These are phyloP conservation scores for Chascanopsetta lugubris DNA, from an alignment of 2,113 vertebrate species.

Conservation along the genomic window DNA sequence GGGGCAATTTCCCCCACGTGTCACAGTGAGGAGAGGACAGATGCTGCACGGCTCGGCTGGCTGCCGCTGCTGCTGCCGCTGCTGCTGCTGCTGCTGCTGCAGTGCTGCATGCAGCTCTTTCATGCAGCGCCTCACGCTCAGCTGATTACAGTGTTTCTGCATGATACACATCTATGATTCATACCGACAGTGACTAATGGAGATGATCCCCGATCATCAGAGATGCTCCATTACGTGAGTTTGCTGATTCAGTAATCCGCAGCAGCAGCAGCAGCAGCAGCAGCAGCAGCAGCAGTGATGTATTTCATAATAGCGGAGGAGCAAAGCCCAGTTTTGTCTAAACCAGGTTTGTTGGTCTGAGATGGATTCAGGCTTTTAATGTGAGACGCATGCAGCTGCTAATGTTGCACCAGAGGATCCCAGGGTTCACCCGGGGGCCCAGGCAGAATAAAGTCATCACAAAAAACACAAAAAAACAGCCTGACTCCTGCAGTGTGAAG, in stretches of 20 bases:
- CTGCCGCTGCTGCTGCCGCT: conserved; percentile 52
- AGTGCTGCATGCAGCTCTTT: conserved; percentile 54
- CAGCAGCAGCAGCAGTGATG: conserved; percentile 13
- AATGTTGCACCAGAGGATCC: conserved; percentile 29
- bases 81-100: conserved; percentile 55
- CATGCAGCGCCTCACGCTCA: conserved; percentile 42
- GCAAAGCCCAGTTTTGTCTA: conserved; percentile 23
- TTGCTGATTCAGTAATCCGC: conserved; percentile 50
- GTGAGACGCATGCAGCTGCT: conserved; percentile 14
- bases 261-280: conserved; percentile 11
- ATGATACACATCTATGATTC: conserved; percentile 21
- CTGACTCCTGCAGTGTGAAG: conserved; percentile 61
- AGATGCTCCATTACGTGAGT: conserved; percentile 20
- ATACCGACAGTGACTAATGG: conserved; percentile 15
- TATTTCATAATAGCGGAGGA: conserved; percentile 22
- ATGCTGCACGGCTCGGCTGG: conserved; percentile 37
- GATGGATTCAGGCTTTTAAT: conserved; percentile 28
- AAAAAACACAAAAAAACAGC: conserved; percentile 20
- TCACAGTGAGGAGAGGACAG: conserved; percentile 62
- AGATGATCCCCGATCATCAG: conserved; percentile 28
- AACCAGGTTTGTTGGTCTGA: conserved; percentile 25
- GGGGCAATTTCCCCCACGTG: conserved; percentile 70
- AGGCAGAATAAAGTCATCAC: conserved; percentile 46
- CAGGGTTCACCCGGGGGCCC: conserved; percentile 41
- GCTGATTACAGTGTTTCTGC: conserved; percentile 32